Evolutionary conservation across 2,797 vertebrate genomes (phyloP).

Genomic region (Phoeniculus purpureus): DNA sequence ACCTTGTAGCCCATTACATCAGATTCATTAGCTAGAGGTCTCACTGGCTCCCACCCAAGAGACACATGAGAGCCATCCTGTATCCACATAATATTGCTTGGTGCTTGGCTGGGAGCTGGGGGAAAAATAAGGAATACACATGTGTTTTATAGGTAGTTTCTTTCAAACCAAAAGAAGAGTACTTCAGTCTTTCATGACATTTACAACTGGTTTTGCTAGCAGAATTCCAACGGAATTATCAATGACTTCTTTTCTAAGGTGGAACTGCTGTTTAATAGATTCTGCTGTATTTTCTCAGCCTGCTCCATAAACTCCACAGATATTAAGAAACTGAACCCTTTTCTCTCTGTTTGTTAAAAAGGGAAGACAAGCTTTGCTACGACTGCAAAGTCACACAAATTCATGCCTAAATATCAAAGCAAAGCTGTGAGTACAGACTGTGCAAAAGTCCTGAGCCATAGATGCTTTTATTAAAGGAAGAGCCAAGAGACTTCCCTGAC

Average conservation of each 20-base stretch:
- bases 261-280: constrained; percentile 45
- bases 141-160: neutral
- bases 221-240: neutral
- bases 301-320: neutral
- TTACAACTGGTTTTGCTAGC: neutral
- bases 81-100: constrained; percentile 91
- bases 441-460: neutral
- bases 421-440: constrained; percentile 25
- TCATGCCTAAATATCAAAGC: constrained; percentile 21
- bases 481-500: neutral
- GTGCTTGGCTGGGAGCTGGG: constrained; percentile 90
- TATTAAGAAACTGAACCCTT: constrained; percentile 40
- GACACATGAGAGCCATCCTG: constrained; percentile 94
- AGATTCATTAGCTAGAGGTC: constrained; percentile 92
- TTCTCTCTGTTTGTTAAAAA: constrained; percentile 56
- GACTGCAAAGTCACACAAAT: constrained; percentile 52
- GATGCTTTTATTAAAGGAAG: neutral
- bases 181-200: neutral
- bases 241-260: neutral
- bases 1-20: constrained; percentile 98
- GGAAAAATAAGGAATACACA: neutral
- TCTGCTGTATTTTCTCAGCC: neutral
- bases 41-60: constrained; percentile 93
- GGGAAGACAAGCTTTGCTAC: constrained; percentile 46
- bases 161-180: neutral